Evolutionary conservation across 2,888 invertebrate genomes (phyloP).

Genomic region (Dryobota labecula): DNA sequence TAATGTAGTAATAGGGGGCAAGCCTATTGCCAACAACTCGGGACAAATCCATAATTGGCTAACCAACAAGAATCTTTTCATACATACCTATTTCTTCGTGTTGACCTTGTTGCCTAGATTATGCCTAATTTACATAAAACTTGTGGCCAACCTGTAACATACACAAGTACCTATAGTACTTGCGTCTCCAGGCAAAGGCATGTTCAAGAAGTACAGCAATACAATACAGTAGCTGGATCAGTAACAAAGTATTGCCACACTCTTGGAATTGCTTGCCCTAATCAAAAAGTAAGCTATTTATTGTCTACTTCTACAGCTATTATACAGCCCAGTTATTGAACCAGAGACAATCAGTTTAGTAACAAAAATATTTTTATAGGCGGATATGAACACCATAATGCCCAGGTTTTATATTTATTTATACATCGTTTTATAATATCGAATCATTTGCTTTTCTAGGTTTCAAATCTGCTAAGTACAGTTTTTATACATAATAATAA

Average conservation of each 20-base stretch:
- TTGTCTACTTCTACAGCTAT: slow-evolving; percentile 69
- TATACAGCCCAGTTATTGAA: slow-evolving; percentile 62
- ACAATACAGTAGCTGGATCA: slow-evolving; percentile 6
- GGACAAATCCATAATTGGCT: background rate
- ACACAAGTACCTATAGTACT: slow-evolving; percentile 36
- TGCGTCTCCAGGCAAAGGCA: slow-evolving; percentile 30
- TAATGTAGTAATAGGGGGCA: background rate
- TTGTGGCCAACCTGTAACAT: slow-evolving; percentile 26
- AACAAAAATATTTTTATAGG: slow-evolving; percentile 80
- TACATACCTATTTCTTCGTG: slow-evolving; percentile 6
- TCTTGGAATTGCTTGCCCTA: slow-evolving; percentile 27
- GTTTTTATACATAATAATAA: slow-evolving; percentile 44
- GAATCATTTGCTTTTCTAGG: slow-evolving; percentile 44
- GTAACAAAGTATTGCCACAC: slow-evolving; percentile 39
- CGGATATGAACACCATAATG: slow-evolving; percentile 77
- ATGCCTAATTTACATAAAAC: slow-evolving; percentile 12
- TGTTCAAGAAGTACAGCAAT: slow-evolving; percentile 27
- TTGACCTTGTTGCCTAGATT: slow-evolving; percentile 11
- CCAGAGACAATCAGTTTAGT: slow-evolving; percentile 65
- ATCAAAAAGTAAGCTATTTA: slow-evolving; percentile 65
- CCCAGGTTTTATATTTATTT: slow-evolving; percentile 62
- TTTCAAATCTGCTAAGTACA: slow-evolving; percentile 43
- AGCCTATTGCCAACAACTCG: background rate
- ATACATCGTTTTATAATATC: slow-evolving; percentile 46
- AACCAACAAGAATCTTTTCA: slow-evolving; percentile 6